Evolutionary conservation across 2,888 invertebrate species (phyloP).

Genomic region (Scrobipalpa costella): DNA sequence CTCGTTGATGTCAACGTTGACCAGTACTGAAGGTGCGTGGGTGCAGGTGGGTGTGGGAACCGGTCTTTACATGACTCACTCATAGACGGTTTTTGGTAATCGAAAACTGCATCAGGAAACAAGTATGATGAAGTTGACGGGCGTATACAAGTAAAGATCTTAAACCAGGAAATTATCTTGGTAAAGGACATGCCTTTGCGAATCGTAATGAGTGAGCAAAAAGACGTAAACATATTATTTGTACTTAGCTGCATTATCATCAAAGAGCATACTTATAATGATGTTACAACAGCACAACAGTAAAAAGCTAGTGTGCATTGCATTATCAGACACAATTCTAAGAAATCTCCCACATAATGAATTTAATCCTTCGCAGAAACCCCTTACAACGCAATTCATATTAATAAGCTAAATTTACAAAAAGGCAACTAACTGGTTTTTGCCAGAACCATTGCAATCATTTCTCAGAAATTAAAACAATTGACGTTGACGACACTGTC

Average conservation of each 20-base stretch:
- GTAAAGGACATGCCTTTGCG: neutral
- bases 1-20: conserved; percentile 46
- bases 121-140: conserved; percentile 36
- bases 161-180: neutral
- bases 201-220: neutral
- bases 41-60: conserved; percentile 67
- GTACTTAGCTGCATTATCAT: neutral
- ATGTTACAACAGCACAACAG: neutral
- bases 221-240: neutral
- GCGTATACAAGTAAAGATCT: neutral
- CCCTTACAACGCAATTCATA: neutral
- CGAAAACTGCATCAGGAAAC: conserved; percentile 45
- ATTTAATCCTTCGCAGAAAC: conserved; percentile 10
- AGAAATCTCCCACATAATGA: conserved; percentile 1
- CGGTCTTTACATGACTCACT: conserved; percentile 63
- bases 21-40: conserved; percentile 52
- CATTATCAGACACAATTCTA: neutral
- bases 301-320: neutral
- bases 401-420: conserved; percentile 6
- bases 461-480: conserved; percentile 44
- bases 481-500: conserved; percentile 48
- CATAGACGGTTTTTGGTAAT: conserved; percentile 52
- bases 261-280: neutral
- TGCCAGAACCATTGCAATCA: conserved; percentile 13
- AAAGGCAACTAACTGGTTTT: neutral